Conservation (phyloP, 2,113 vertebrate species). For the Struthio camelus region DNA sequence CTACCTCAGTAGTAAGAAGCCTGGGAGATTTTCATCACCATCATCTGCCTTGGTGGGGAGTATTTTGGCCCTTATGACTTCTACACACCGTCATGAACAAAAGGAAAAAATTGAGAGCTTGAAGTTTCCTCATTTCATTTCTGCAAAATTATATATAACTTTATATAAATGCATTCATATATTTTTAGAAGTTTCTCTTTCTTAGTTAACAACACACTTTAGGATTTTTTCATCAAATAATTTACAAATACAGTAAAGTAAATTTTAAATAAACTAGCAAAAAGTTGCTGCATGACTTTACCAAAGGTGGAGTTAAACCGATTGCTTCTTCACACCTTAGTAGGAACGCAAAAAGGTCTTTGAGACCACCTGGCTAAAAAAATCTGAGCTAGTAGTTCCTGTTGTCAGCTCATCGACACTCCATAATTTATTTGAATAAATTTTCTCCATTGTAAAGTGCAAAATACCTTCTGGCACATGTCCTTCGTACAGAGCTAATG, state of each 20-base stretch:
- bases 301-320: background rate
- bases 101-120: background rate
- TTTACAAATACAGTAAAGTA: background rate
- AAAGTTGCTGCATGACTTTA: background rate
- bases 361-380: background rate
- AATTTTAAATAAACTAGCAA: background rate
- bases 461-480: background rate
- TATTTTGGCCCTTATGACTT: background rate
- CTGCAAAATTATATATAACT: background rate
- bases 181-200: background rate
- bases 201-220: background rate
- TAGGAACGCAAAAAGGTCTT: background rate
- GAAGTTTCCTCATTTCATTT: background rate
- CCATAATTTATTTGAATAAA: background rate
- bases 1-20: background rate
- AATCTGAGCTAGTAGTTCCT: background rate
- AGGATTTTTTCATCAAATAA: background rate
- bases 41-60: background rate
- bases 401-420: background rate
- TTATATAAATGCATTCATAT: background rate
- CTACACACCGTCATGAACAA: background rate
- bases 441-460: background rate
- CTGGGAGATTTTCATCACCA: background rate
- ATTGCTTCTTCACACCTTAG: background rate
- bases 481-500: background rate